Evolutionary conservation across 2,113 vertebrate genomes (phyloP).

Genomic region (Ailuropoda melanoleuca): DNA sequence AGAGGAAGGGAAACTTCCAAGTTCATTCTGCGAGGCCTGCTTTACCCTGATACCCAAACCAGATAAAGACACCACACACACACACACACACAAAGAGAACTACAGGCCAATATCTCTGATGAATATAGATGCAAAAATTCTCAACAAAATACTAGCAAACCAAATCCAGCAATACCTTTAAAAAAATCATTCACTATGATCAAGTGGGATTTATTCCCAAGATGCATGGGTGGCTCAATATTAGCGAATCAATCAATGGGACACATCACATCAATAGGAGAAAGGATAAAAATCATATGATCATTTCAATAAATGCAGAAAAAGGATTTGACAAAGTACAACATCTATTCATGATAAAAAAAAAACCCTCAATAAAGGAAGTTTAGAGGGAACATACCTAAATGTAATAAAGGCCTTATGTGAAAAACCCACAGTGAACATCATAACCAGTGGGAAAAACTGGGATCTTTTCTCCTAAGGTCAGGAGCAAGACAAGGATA

Average conservation of each 20-base stretch:
- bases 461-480: not conserved
- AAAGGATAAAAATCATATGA: not conserved
- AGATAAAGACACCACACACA: not conserved
- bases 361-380: not conserved
- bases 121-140: not conserved
- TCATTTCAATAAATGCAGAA: not conserved
- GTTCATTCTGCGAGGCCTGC: not conserved
- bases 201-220: not conserved
- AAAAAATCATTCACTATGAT: not conserved
- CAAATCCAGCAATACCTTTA: not conserved
- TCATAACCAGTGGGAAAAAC: not conserved
- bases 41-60: not conserved
- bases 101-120: not conserved
- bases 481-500: not conserved
- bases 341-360: not conserved
- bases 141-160: not conserved
- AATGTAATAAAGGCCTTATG: not conserved
- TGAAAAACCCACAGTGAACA: not conserved
- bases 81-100: not conserved
- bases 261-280: not conserved
- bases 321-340: not conserved
- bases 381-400: not conserved
- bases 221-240: not conserved
- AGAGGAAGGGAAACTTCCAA: not conserved
- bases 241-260: not conserved